Conservation (phyloP, 2,888 invertebrate genomes). For the Aplocera efformata region DNA sequence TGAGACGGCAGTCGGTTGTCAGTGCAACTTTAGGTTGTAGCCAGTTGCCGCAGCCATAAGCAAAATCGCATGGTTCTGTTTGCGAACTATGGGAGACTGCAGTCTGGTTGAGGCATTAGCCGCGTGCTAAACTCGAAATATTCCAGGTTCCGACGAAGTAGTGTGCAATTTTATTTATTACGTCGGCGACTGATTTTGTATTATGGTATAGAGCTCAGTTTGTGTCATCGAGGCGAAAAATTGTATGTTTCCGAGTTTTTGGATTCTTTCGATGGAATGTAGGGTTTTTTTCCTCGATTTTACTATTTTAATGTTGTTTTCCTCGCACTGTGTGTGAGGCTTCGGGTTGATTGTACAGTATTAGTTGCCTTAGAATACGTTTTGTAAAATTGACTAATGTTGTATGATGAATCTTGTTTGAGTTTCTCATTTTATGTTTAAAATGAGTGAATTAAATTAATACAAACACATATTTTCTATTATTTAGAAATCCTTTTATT, state of each 20-base stretch:
- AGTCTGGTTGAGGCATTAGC: too few species aligned
- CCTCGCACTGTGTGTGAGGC: constrained; percentile 50
- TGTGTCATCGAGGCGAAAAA: constrained; percentile 21
- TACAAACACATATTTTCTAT: constrained; percentile 51
- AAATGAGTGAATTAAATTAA: constrained; percentile 76
- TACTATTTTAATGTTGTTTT: constrained; percentile 41
- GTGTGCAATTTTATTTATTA: constrained; percentile 39
- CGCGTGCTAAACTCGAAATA: constrained; percentile 50
- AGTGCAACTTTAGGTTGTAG: constrained; percentile 6
- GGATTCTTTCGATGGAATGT: constrained; percentile 1
- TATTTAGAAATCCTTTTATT: constrained; percentile 29
- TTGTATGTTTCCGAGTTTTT: constrained; percentile 10
- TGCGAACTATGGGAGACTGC: too few species aligned
- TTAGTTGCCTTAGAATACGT: constrained; percentile 45
- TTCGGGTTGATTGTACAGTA: constrained; percentile 50
- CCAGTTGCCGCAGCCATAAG: constrained; percentile 11
- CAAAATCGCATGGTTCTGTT: too few species aligned
- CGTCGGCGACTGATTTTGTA: constrained; percentile 39
- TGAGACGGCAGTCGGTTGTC: constrained; percentile 1
- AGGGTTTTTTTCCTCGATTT: constrained; percentile 32
- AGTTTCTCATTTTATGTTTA: constrained; percentile 71
- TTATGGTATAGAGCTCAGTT: constrained; percentile 24
- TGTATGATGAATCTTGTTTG: constrained; percentile 57
- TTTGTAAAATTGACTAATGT: constrained; percentile 49
- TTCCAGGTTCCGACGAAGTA: constrained; percentile 46